A percentile compares a stretch with the other conserved stretches of the same genome.
Conservation (phyloP, 1,140 invertebrate genomes). For the Rhopalosiphum padi region DNA sequence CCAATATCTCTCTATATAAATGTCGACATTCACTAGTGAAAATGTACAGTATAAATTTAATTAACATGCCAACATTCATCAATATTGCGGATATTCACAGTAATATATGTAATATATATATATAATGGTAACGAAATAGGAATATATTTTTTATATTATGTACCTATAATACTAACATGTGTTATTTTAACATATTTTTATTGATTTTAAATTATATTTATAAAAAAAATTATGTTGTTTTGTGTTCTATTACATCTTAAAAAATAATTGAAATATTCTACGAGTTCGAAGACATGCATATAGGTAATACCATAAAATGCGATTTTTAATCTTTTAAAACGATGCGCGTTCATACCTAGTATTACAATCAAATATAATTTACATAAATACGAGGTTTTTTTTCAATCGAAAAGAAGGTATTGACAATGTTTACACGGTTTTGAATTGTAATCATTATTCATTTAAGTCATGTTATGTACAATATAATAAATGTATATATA, state of each 20-base stretch:
- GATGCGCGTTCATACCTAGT: not conserved
- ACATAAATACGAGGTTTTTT: not conserved
- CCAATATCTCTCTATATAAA: no score
- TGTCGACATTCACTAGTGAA: no score
- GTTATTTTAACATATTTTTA: not conserved
- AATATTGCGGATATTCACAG: no score
- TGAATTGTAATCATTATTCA: not conserved
- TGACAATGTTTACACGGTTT: not conserved
- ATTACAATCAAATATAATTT: not conserved
- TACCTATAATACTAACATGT: not conserved
- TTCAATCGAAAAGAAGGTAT: not conserved
- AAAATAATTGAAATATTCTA: no score
- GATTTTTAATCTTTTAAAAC: not conserved
- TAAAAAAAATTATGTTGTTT: not conserved
- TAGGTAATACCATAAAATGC: not conserved
- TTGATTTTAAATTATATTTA: not conserved
- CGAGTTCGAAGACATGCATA: no score
- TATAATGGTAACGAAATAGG: not conserved
- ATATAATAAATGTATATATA: not conserved
- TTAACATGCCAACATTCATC: no score
- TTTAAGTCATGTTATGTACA: not conserved
- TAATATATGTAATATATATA: no score
- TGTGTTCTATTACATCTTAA: not conserved
- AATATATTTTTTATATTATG: no score
- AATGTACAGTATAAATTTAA: no score